Evolutionary conservation across 1,140 invertebrate species (phyloP).

Genomic region (Acyrthosiphon pisum): DNA sequence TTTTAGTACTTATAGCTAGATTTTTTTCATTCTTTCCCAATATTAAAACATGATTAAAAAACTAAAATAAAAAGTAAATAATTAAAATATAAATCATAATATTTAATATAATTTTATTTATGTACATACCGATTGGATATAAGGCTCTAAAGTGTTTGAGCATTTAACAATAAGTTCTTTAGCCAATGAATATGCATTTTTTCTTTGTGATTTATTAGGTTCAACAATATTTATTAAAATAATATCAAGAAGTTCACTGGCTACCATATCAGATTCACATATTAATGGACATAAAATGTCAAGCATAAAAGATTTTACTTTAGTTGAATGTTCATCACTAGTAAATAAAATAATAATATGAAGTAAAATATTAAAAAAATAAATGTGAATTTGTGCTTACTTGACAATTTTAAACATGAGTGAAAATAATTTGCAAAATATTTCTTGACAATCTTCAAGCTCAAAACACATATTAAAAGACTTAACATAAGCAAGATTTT

Average conservation of each 20-base stretch:
- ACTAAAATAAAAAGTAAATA: conserved; percentile 68
- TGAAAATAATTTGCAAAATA: conserved; percentile 91
- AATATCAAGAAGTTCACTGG: conserved; percentile 91
- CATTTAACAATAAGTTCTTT: conserved; percentile 92
- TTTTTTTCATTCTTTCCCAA: conserved; percentile 87
- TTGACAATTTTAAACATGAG: conserved; percentile 97
- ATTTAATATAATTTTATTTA: not conserved
- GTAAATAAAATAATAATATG: conserved; percentile 61
- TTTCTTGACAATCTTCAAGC: conserved; percentile 95
- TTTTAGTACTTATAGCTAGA: conserved; percentile 80
- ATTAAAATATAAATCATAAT: not conserved
- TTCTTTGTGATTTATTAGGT: conserved; percentile 90
- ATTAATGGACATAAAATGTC: conserved; percentile 94
- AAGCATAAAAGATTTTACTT: conserved; percentile 96
- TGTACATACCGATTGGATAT: conserved; percentile 85
- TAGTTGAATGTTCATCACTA: conserved; percentile 93
- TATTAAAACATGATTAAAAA: conserved; percentile 94
- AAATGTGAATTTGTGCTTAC: conserved; percentile 68
- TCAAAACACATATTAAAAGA: conserved; percentile 99
- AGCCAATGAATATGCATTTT: conserved; percentile 88
- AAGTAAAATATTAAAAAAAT: conserved; percentile 8
- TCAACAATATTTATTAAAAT: conserved; percentile 95
- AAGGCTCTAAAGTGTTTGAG: conserved; percentile 89
- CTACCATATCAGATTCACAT: conserved; percentile 93
- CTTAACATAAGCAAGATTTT: conserved; percentile 97